A percentile compares a stretch with the other conserved stretches of the same genome.
These are phyloP conservation scores for Lycaena phlaeas DNA, from an alignment of 2,888 invertebrate genomes.

Conservation along the genomic window DNA sequence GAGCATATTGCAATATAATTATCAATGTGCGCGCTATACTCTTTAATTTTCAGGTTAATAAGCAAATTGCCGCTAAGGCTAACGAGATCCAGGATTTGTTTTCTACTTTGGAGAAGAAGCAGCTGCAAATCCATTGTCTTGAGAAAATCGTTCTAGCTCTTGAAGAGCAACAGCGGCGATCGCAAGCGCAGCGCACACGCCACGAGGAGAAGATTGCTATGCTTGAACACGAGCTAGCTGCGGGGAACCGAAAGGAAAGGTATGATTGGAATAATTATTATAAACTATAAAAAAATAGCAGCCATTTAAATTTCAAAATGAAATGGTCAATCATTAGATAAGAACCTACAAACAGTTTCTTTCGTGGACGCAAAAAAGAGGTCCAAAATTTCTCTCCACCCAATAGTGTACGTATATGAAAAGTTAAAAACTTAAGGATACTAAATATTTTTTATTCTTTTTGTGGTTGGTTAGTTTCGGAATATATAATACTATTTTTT, in stretches of 20 bases:
- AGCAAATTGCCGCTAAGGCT: slow-evolving; percentile 63
- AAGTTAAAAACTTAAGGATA: too few relatives aligned
- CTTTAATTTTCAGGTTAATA: slow-evolving; percentile 62
- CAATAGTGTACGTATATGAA: too few relatives aligned
- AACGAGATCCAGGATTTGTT: slow-evolving; percentile 69
- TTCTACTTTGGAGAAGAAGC: slow-evolving; percentile 64
- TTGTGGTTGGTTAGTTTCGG: too few relatives aligned
- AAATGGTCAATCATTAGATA: too few relatives aligned
- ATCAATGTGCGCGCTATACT: too few relatives aligned
- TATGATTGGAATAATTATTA: slow-evolving; percentile 17
- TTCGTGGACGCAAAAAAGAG: too few relatives aligned
- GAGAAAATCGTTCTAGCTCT: slow-evolving; percentile 71
- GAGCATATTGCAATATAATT: too few relatives aligned
- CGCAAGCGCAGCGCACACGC: slow-evolving; percentile 73
- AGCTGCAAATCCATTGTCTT: slow-evolving; percentile 67
- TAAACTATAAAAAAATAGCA: too few relatives aligned
- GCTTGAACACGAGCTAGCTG: slow-evolving; percentile 66
- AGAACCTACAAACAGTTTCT: too few relatives aligned
- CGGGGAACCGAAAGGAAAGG: slow-evolving; percentile 49
- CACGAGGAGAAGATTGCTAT: slow-evolving; percentile 73
- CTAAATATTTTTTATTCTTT: too few relatives aligned
- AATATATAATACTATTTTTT: too few relatives aligned
- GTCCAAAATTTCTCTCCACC: too few relatives aligned
- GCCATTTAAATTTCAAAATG: background rate
- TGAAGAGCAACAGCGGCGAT: slow-evolving; percentile 70